Conservation (phyloP, 2,113 vertebrate species). For the Zosterops hypoxanthus region DNA sequence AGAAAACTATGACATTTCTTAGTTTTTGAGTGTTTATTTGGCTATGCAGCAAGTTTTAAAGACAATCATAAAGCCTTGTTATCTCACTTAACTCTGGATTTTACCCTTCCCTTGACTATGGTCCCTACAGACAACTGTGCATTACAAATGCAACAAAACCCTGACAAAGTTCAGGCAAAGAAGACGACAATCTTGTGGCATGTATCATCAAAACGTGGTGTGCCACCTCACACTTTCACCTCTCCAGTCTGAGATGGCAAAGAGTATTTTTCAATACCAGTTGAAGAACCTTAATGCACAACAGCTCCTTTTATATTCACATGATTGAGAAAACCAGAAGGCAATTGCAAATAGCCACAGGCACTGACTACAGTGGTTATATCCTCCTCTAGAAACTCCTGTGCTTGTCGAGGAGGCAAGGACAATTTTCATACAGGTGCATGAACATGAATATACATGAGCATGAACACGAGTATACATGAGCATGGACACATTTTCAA, state of each 20-base stretch:
- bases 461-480: neutral
- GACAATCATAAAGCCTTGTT: neutral
- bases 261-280: neutral
- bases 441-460: neutral
- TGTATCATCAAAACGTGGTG: rapidly evolving
- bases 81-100: neutral
- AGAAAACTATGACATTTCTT: neutral
- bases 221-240: neutral
- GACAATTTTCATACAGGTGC: neutral
- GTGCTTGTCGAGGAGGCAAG: neutral
- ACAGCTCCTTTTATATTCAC: neutral
- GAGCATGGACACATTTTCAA: neutral
- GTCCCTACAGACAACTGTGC: neutral
- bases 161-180: neutral
- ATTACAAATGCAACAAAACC: neutral
- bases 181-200: too few species aligned
- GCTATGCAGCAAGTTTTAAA: neutral
- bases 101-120: neutral
- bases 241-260: neutral
- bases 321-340: neutral
- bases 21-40: neutral
- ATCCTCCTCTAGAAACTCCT: neutral
- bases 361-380: neutral
- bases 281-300: neutral
- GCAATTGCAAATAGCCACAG: neutral